Percentiles rank a stretch among this genome's conserved stretches.
phyloP scores from a whole-genome alignment of 2,888 invertebrate genomes.

The Agrotis exclamationis region DNA sequence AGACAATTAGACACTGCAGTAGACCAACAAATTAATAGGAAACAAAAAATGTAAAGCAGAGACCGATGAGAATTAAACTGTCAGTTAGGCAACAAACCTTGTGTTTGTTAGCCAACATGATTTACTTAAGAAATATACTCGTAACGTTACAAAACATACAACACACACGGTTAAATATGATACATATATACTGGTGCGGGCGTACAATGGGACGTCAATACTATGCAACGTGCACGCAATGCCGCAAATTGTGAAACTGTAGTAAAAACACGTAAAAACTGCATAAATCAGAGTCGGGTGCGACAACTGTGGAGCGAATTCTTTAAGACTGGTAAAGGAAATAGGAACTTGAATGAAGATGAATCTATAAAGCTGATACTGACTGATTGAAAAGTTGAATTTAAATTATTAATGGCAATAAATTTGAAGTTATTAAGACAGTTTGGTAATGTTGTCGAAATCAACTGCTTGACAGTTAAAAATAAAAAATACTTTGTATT shows the following conservation, averaged over 20 bases:
- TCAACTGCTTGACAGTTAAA: background rate
- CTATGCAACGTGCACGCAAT: slow-evolving; percentile 56
- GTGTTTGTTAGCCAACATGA: slow-evolving; percentile 57
- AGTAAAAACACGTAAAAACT: slow-evolving; percentile 57
- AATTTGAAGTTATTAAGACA: no score
- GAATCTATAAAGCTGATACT: no score
- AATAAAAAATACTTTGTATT: no score
- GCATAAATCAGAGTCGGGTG: slow-evolving; percentile 47
- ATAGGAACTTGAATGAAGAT: slow-evolving; percentile 13
- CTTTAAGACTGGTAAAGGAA: slow-evolving; percentile 28
- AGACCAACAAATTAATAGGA: slow-evolving; percentile 38
- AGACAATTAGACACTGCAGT: slow-evolving; percentile 23
- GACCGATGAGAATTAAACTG: slow-evolving; percentile 55
- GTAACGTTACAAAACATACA: slow-evolving; percentile 63
- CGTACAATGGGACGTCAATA: slow-evolving; percentile 67
- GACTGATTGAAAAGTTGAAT: no score
- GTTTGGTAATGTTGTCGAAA: background rate
- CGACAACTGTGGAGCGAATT: slow-evolving; percentile 50
- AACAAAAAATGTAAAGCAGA: slow-evolving; percentile 53
- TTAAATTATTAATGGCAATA: no score
- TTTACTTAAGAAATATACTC: slow-evolving; percentile 64
- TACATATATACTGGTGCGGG: slow-evolving; percentile 60
- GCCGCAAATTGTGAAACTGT: slow-evolving; percentile 61
- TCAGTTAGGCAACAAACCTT: slow-evolving; percentile 56
- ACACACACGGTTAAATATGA: slow-evolving; percentile 63